Base-by-base conservation (phyloP, 2,888 invertebrate species). In the Ectemnius lituratus region DNA sequence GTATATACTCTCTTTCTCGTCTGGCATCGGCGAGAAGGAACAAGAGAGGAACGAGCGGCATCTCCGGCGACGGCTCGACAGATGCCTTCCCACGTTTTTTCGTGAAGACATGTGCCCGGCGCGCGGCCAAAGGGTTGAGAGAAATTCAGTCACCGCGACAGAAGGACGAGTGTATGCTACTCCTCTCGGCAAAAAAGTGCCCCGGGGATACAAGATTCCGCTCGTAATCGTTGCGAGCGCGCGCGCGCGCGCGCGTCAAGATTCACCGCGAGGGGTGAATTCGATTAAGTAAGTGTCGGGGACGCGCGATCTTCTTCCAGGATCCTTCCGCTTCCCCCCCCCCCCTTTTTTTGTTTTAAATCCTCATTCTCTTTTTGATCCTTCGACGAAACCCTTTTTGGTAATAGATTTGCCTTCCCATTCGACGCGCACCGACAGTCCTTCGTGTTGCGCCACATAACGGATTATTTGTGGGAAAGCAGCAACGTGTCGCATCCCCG, bases 81-180 rank as follows among this genome's bases (percentile, higher is more conserved):
- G 89, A 89, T 89, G 88, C 87, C 88, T 87, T 88, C 86, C 87
- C 87, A 86, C 88, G 88, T 86, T 88, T 88, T 89, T 87, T 86
- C 80, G 81, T 76, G 84, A 79, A 84, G 86, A 88, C 89, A 89
- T 89, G 87, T 89, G 89, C 87, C 86, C 80, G 84, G 82, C 52
- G 82, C 85, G 86, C 82, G 83, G 76, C 83, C 76, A 87, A 89
- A 88, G 89, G 89, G 88, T 88, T 88, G 87, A 82, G 37, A 37
- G 82, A 84, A 85, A 82, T 86, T 86, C 86, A 81, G 85, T 83
- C 84, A 37, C 3, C 37, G 37, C 37, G 23, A 3, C 23, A 23
- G 23, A 3, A 23, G 37, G 37, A 37, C 37, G 37, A 37, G 37
- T 37, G 37, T n/a, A n/a, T 11, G 37, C 23, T 23, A 74, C 56